These are phyloP conservation scores for Diphyllodes magnificus DNA, from an alignment of 2,113 vertebrate genomes.

Conservation along the genomic window DNA sequence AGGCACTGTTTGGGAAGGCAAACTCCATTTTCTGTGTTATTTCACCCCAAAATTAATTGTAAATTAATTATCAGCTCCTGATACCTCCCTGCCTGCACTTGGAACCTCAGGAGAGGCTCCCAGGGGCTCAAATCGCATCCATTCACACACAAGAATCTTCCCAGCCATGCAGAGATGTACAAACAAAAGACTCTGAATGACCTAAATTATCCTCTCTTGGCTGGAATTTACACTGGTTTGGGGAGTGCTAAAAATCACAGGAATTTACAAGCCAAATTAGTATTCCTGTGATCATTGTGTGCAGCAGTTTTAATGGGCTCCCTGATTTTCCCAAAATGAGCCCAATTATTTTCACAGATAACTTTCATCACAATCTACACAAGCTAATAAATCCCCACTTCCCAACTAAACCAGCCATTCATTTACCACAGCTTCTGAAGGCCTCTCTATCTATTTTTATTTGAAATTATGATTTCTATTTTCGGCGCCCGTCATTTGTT, in stretches of 20 bases:
- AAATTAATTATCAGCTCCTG: neutral
- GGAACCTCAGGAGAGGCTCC: neutral
- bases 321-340: conserved; percentile 1
- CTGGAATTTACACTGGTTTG: neutral
- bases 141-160: rapidly evolving
- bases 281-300: neutral
- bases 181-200: rapidly evolving
- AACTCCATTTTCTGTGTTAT: neutral
- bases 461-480: neutral
- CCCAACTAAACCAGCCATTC: neutral
- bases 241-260: neutral
- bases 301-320: neutral
- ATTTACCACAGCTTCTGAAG: neutral
- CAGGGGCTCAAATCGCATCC: neutral
- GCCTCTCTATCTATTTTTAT: neutral
- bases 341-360: conserved; percentile 44
- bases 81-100: rapidly evolving
- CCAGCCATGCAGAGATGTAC: rapidly evolving
- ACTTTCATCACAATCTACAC: neutral
- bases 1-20: neutral
- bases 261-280: neutral
- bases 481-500: neutral
- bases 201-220: neutral
- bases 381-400: conserved; percentile 16
- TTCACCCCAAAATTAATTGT: neutral